Evolutionary conservation across 2,797 vertebrate species (phyloP).

Genomic region (Pagetopsis macropterus): DNA sequence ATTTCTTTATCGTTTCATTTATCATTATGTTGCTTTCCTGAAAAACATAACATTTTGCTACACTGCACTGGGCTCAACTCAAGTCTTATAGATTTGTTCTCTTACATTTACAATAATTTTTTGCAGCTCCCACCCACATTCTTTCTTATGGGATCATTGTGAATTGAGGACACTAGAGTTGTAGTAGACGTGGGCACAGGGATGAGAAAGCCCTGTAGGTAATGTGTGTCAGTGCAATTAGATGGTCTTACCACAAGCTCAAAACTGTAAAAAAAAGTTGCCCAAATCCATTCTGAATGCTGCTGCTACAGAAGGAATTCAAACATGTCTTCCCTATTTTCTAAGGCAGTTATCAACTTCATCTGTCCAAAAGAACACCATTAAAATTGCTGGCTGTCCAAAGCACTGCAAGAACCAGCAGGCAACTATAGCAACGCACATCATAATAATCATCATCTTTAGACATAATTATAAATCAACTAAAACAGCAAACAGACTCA

Average conservation of each 20-base stretch:
- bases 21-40: slow-evolving; percentile 1
- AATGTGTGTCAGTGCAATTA: slow-evolving; percentile 45
- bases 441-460: not conserved
- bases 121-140: slow-evolving; percentile 22
- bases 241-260: slow-evolving; percentile 36
- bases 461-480: slow-evolving; percentile 17
- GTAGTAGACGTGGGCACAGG: slow-evolving; percentile 12
- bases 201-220: slow-evolving; percentile 23
- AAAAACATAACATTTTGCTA: not conserved
- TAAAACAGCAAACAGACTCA: not conserved
- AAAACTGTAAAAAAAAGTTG: slow-evolving; percentile 9
- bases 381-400: not conserved
- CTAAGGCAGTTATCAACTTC: slow-evolving; percentile 14
- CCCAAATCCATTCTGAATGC: slow-evolving; percentile 21
- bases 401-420: not conserved
- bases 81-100: not conserved
- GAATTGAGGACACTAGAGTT: slow-evolving; percentile 42
- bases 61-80: not conserved
- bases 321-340: slow-evolving; percentile 18
- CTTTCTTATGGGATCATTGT: slow-evolving; percentile 17
- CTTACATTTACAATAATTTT: slow-evolving; percentile 19
- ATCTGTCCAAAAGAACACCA: slow-evolving; percentile 16
- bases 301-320: slow-evolving; percentile 39
- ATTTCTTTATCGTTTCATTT: not conserved
- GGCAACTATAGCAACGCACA: not conserved